Conservation (phyloP, 2,888 invertebrate species). For the Octonoba sinensis region DNA sequence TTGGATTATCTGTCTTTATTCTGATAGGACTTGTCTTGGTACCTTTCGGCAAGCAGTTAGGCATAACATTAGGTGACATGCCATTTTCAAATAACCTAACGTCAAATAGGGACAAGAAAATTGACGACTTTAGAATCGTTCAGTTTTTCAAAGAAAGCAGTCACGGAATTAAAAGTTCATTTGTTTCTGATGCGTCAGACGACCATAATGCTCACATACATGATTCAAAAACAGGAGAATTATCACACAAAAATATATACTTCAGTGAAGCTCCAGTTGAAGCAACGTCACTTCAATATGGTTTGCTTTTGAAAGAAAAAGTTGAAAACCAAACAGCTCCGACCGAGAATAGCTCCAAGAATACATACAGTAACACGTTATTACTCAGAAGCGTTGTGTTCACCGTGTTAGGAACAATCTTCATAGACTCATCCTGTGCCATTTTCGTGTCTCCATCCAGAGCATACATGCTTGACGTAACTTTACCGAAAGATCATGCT, state of each 20-base stretch:
- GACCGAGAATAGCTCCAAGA: background rate
- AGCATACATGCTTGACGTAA: conserved; percentile 92
- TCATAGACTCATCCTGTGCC: conserved; percentile 95
- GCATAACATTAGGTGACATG: conserved; percentile 84
- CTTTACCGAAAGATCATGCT: conserved; percentile 91
- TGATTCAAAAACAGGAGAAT: too few species aligned
- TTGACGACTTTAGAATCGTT: too few species aligned
- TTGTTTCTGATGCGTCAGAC: too few species aligned
- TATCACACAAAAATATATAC: too few species aligned
- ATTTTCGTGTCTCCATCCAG: conserved; percentile 95
- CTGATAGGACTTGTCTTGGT: conserved; percentile 88
- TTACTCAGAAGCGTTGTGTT: conserved; percentile 87
- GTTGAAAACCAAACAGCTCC: conserved; percentile 69
- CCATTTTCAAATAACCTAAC: too few species aligned
- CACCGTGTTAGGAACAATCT: conserved; percentile 92
- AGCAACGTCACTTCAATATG: too few species aligned
- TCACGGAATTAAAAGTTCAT: too few species aligned
- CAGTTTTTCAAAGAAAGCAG: too few species aligned
- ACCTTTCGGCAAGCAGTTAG: conserved; percentile 89
- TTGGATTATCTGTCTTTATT: conserved; percentile 88
- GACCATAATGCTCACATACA: too few species aligned
- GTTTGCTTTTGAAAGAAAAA: background rate
- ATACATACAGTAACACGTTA: conserved; percentile 72
- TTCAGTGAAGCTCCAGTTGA: too few species aligned
- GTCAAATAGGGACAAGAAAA: conserved; percentile 26